Evolutionary conservation across 2,888 invertebrate genomes (phyloP), one percentile per base, ranked within the genome.

Genomic region (Caenorhabditis imperialis): DNA sequence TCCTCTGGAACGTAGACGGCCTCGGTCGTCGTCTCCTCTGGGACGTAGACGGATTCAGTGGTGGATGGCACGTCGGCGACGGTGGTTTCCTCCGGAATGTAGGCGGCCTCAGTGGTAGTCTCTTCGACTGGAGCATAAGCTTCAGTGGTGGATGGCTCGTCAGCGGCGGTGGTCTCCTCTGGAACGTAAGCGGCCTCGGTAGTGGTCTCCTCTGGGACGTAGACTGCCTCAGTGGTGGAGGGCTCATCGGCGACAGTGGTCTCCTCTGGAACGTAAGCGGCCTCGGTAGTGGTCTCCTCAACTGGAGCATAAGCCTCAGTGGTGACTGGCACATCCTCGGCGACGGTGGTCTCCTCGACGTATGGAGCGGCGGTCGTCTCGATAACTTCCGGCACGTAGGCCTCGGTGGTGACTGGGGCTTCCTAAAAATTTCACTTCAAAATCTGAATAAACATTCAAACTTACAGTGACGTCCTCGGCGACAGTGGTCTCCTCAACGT

Each of bases 61-160:
- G 53, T 53, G 14, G 40, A 18, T 40, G 53, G 53, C 7, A 38
- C 38, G n/a, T 54, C 53, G 1, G n/a, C 53, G 1, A 16, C 40
- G 27, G 27, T 38, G 10, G 53, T 54, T 12, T 23, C n/a, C 5
- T 7, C 22, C 44, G 18, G 8, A 44, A 2, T 10, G 30, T 30
- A 30, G 6, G 10, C 7, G 10, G 30, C 30, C 6, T 6, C 30
- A 6, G 30, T 30, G 30, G 30, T 7, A 30, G 30, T 30, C 30
- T 30, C 30, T 30, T 30, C 30, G 10, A 30, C 30, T 30, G 30
- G 30, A 30, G 30, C 30, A 30, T 30, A 30, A 6, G 10, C 30
- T 10, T 30, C 30, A 10, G 30, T 30, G 30, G 30, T 30, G 10
- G 30, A 30, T 30, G 30, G 30, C 30, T 30, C 16, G 16, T 27